A percentile compares a stretch with the other conserved stretches of the same genome.
Evolutionary conservation across 2,888 invertebrate genomes (phyloP).

Genomic region (Spilosoma lubricipeda): DNA sequence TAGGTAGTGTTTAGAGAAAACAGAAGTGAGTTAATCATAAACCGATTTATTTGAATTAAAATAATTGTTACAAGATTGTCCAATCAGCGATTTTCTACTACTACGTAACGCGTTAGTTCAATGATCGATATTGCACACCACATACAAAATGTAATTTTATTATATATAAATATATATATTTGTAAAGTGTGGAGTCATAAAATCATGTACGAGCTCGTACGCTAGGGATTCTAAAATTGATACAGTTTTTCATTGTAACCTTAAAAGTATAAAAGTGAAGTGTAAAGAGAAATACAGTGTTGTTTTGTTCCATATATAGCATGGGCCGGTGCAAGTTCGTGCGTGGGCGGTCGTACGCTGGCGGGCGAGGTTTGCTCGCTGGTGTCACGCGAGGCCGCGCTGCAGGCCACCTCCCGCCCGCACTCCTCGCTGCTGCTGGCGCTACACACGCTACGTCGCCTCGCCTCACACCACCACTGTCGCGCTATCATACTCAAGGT

Average conservation of each 20-base stretch:
- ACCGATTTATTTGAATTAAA: too few relatives aligned
- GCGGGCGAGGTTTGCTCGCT: constrained; percentile 63
- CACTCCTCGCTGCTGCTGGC: constrained; percentile 62
- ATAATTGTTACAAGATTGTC: too few relatives aligned
- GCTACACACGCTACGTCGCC: constrained; percentile 75
- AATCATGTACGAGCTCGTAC: too few relatives aligned
- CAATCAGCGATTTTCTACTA: too few relatives aligned
- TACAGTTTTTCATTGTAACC: neutral
- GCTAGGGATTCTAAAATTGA: too few relatives aligned
- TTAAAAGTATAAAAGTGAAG: neutral
- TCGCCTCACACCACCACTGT: constrained; percentile 86
- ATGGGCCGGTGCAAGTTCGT: constrained; percentile 71
- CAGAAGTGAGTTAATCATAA: too few relatives aligned
- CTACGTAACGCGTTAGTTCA: too few relatives aligned
- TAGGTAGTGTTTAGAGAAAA: too few relatives aligned
- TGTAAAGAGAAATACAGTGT: neutral
- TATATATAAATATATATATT: too few relatives aligned
- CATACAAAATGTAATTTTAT: too few relatives aligned
- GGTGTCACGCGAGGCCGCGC: constrained; percentile 61
- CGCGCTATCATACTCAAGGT: constrained; percentile 88
- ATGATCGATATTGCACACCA: too few relatives aligned
- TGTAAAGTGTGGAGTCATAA: too few relatives aligned
- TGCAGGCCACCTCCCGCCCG: constrained; percentile 47
- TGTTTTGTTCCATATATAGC: constrained; percentile 53
- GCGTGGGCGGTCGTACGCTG: constrained; percentile 71